A percentile compares a stretch with the other conserved stretches of the same genome.
Conservation (phyloP, 2,113 vertebrate genomes). For the Python bivittatus region DNA sequence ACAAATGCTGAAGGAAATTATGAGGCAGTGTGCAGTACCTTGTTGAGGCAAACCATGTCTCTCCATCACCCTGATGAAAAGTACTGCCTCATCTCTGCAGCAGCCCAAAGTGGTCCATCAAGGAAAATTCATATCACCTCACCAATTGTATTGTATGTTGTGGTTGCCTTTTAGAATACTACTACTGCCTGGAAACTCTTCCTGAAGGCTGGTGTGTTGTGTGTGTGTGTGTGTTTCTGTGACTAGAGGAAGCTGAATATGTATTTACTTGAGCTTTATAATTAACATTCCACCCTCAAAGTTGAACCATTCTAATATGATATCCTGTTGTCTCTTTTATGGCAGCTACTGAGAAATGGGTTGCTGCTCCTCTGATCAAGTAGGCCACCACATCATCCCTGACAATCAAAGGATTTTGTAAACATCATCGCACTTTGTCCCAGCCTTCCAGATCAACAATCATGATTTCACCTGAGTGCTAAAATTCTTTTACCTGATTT, state of each 20-base stretch:
- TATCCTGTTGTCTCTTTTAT: background rate
- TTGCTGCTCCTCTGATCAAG: background rate
- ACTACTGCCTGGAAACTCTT: background rate
- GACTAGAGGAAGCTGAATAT: background rate
- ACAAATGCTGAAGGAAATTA: background rate
- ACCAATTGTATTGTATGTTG: background rate
- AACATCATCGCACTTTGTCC: slow-evolving; percentile 65
- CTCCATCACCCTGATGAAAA: background rate
- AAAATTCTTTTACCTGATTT: background rate
- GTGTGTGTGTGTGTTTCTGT: background rate
- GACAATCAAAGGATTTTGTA: slow-evolving; percentile 56
- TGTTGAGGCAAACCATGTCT: background rate
- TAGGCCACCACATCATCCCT: slow-evolving; percentile 47
- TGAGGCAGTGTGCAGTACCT: background rate
- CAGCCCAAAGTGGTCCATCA: background rate
- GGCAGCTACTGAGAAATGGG: background rate
- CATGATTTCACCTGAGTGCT: background rate
- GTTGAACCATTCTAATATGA: background rate
- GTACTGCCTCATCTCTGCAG: background rate
- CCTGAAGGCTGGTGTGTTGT: background rate
- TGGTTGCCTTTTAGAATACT: background rate
- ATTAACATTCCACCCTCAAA: background rate
- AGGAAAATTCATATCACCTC: background rate
- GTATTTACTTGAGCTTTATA: background rate
- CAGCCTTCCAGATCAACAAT: background rate